These are phyloP conservation scores for Ecliptopera silaceata DNA, from an alignment of 2,888 invertebrate species.

Conservation along the genomic window DNA sequence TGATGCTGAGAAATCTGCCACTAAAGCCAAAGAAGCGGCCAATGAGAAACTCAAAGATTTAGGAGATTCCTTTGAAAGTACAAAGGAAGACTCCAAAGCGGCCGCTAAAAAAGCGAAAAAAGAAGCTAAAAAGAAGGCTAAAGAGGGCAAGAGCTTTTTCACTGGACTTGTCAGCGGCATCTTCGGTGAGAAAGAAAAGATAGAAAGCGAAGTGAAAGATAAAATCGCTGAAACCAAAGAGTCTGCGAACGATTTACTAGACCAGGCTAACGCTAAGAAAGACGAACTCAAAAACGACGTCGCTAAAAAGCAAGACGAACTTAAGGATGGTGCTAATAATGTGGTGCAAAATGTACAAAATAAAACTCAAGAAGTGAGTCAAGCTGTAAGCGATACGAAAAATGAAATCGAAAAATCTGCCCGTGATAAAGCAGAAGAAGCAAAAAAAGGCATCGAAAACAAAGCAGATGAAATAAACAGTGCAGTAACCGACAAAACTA, in stretches of 20 bases:
- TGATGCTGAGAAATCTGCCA: conserved; percentile 52
- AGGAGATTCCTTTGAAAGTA: conserved; percentile 57
- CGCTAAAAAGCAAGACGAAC: conserved; percentile 56
- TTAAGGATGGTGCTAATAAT: conserved; percentile 48
- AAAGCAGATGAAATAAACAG: conserved; percentile 46
- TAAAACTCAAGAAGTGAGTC: conserved; percentile 51
- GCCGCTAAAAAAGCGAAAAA: conserved; percentile 57
- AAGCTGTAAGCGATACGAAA: conserved; percentile 46
- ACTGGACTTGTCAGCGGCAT: conserved; percentile 74
- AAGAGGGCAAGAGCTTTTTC: conserved; percentile 74
- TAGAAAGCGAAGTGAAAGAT: conserved; percentile 68
- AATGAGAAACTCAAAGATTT: conserved; percentile 60
- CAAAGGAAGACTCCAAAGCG: conserved; percentile 60
- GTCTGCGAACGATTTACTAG: conserved; percentile 58
- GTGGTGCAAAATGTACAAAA: conserved; percentile 46
- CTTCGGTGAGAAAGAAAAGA: conserved; percentile 74
- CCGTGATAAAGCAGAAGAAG: conserved; percentile 46
- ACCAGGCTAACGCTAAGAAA: conserved; percentile 62
- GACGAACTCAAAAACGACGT: conserved; percentile 57
- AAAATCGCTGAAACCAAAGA: conserved; percentile 68
- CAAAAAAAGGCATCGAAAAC: conserved; percentile 42
- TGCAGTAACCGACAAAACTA: conserved; percentile 47
- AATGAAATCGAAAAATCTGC: conserved; percentile 49
- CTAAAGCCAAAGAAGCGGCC: conserved; percentile 53
- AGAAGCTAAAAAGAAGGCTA: conserved; percentile 71